Percentiles rank a stretch among this genome's conserved stretches.
Evolutionary conservation across 2,113 vertebrate genomes (phyloP).

Genomic region (Cygnus atratus): DNA sequence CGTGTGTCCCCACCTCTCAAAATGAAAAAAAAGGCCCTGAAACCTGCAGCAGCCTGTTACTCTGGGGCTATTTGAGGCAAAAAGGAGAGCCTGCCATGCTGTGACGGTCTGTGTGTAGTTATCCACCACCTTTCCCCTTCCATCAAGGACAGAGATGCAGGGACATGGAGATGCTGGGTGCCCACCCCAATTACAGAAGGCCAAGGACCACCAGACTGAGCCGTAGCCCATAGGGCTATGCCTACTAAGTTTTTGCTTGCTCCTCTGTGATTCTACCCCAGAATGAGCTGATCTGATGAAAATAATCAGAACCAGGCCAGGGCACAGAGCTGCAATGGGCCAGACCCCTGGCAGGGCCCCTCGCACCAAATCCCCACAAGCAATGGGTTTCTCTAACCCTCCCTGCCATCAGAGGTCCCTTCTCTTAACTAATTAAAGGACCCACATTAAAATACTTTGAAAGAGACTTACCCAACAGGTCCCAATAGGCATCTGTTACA

Average conservation of each 20-base stretch:
- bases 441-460: background rate
- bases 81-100: background rate
- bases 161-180: rapidly evolving
- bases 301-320: background rate
- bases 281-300: background rate
- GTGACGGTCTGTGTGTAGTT: background rate
- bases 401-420: background rate
- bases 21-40: background rate
- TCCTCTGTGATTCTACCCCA: background rate
- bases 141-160: background rate
- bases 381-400: background rate
- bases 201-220: background rate
- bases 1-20: background rate
- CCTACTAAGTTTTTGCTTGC: rapidly evolving
- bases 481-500: conserved; percentile 6
- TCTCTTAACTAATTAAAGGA: background rate
- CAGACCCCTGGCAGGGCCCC: background rate
- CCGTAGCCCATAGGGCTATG: background rate
- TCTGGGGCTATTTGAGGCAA: rapidly evolving
- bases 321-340: background rate
- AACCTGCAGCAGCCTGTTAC: background rate
- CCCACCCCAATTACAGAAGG: background rate
- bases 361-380: background rate
- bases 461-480: background rate
- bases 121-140: background rate